Evolutionary conservation across 37 sponge, comb jelly and placozoan species (phyloP), one percentile per base, ranked within the genome.

Genomic region (Chondrilla cf. caribensis): DNA sequence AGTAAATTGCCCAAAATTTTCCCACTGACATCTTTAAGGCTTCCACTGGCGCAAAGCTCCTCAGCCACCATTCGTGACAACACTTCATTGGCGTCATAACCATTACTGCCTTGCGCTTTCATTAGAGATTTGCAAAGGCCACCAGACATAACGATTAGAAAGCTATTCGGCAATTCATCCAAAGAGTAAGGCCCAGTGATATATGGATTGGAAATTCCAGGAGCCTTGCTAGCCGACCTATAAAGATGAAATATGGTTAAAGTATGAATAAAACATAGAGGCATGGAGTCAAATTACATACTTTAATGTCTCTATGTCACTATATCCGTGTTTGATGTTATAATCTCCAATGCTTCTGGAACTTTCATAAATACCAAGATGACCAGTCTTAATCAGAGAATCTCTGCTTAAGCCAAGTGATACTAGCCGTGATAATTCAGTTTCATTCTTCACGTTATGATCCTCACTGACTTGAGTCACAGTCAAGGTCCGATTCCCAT

Each of bases 271-370:
- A 55, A 11, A 55, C 17, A 19, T 19, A 55, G 17, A 19, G 57
- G 57, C 11, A 55, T 11, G 11, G 15, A 62, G 29, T 62, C 40
- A 37, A 22, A 9, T 15, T 78, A 28, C 66, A 22, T 47, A 89
- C 93, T 80, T 86, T 60, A 93, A 39, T 11, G 65, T 43, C 76
- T 92, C 97, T 58, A 87, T 66, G 60, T 94, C 95, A 11, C 60
- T 84, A 70, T 94, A 97, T 25, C 97, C 97, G 41, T 93, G 90
- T 70, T 97, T 97, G 71, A 97, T 84, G 41, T 64, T 43, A 72
- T 88, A 92, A 70, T 97, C 97, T 22, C 97, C 97, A 81, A 97
- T 94, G 59, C 87, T 90, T 8, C 97, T 59, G 2, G 95, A 95
- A 62, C 87, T 89, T 79, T 95, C 87, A 32, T 83, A 81, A 0